Evolutionary conservation across 2,113 vertebrate genomes (phyloP).

Genomic region (Anolis carolinensis): DNA sequence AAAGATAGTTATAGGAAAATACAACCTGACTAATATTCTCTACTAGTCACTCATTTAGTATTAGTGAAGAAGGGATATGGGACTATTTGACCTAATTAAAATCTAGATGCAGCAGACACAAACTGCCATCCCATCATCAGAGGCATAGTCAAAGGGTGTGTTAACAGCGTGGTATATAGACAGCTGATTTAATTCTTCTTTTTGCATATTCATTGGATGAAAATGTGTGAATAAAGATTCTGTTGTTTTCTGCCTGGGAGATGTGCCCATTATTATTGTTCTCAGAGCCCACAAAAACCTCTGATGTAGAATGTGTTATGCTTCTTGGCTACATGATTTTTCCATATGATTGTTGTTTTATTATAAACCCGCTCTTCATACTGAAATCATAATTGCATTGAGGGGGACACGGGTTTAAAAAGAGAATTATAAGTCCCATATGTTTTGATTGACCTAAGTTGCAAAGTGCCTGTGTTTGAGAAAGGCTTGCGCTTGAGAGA

Average conservation of each 20-base stretch:
- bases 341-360: not conserved
- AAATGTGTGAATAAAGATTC: not conserved
- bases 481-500: too few species aligned
- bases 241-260: not conserved
- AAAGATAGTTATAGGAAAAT: too few species aligned
- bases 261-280: not conserved
- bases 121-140: not conserved
- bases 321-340: not conserved
- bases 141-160: not conserved
- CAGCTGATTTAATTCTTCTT: not conserved
- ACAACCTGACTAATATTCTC: too few species aligned
- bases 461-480: too few species aligned
- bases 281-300: not conserved
- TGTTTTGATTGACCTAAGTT: too few species aligned
- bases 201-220: not conserved
- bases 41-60: not conserved
- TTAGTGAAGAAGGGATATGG: not conserved
- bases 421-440: too few species aligned
- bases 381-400: too few species aligned
- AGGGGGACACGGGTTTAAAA: too few species aligned
- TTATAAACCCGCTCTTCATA: not conserved
- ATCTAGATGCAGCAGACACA: not conserved
- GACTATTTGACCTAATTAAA: too few species aligned
- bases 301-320: not conserved
- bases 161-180: not conserved